Evolutionary conservation across 1,140 invertebrate genomes (phyloP).

Genomic region (Reticulitermes speratus): DNA sequence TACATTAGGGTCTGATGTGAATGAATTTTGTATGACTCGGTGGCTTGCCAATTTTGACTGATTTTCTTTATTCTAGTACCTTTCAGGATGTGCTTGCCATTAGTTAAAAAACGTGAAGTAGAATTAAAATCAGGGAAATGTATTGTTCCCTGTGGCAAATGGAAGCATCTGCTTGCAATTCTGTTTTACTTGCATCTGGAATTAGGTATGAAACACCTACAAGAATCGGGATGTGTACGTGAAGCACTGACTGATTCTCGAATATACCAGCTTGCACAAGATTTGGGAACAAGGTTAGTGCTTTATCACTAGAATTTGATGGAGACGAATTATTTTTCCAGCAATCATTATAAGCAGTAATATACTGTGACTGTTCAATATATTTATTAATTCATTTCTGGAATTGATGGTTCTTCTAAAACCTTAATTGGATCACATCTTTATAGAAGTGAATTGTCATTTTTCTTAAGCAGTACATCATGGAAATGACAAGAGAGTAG

Average conservation of each 20-base stretch:
- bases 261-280: conserved; percentile 46
- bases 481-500: too few species aligned
- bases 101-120: conserved; percentile 53
- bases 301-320: not conserved
- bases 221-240: conserved; percentile 23
- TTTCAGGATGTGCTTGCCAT: conserved; percentile 53
- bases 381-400: too few species aligned
- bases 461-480: too few species aligned
- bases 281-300: conserved; percentile 17
- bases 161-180: conserved; percentile 52
- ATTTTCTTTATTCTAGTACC: conserved; percentile 47
- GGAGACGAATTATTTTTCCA: not conserved
- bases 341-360: not conserved
- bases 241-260: conserved; percentile 48
- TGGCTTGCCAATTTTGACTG: too few species aligned
- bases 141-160: conserved; percentile 55
- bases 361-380: too few species aligned
- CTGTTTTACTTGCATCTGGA: conserved; percentile 53
- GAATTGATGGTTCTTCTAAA: too few species aligned
- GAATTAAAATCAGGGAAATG: conserved; percentile 52
- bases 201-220: conserved; percentile 41
- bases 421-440: too few species aligned
- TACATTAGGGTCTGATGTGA: too few species aligned
- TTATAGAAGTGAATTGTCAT: too few species aligned
- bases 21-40: too few species aligned